A percentile compares a stretch with the other conserved stretches of the same genome.
These are phyloP conservation scores for Corythornis leucogaster DNA, from an alignment of 2,797 vertebrate species.

Conservation along the genomic window DNA sequence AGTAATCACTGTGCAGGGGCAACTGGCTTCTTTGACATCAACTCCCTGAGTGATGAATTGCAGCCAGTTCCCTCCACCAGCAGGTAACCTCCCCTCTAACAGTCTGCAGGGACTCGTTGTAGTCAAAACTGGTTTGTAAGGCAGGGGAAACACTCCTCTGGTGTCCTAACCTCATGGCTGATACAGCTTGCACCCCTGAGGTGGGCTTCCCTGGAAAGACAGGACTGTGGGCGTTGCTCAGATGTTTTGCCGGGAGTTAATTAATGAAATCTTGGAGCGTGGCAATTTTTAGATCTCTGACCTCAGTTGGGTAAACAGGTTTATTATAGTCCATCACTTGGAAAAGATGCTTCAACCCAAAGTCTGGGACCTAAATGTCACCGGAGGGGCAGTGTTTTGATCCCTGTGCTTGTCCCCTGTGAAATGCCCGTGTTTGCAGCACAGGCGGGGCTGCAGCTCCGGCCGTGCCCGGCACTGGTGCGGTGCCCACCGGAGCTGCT, in stretches of 20 bases:
- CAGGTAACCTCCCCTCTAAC: background rate
- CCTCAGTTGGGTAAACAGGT: background rate
- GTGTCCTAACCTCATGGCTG: fast-evolving
- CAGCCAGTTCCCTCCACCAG: background rate
- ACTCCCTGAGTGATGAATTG: background rate
- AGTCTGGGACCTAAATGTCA: background rate
- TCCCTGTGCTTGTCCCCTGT: background rate
- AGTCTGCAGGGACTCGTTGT: background rate
- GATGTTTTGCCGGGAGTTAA: background rate
- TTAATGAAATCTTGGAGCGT: background rate
- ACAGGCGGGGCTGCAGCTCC: background rate
- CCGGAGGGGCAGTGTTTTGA: background rate
- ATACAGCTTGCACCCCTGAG: too few relatives aligned
- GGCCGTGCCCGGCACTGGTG: fast-evolving
- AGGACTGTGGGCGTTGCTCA: fast-evolving
- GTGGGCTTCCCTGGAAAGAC: background rate
- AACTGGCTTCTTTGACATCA: background rate
- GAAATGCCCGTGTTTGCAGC: fast-evolving
- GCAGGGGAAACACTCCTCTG: background rate
- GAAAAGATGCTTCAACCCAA: background rate
- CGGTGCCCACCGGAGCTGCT: fast-evolving
- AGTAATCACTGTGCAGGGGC: background rate
- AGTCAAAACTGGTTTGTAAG: background rate
- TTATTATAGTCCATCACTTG: background rate
- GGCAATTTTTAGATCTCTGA: background rate